Evolutionary conservation across 1,140 invertebrate genomes (phyloP).

Genomic region (Drosophila virilis): DNA sequence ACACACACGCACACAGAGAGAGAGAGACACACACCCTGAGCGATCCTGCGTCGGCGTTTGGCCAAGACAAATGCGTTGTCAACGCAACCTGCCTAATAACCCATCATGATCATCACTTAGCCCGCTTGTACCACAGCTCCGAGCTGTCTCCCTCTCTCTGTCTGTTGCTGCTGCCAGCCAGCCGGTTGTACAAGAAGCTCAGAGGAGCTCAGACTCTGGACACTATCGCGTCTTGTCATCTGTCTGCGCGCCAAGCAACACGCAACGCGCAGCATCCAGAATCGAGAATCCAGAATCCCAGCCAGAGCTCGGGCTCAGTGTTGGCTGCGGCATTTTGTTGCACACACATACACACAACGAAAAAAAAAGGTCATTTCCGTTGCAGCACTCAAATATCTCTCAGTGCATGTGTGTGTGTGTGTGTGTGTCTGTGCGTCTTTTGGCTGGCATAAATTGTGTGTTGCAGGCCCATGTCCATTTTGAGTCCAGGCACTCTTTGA

Average conservation of each 20-base stretch:
- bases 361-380: slow-evolving; percentile 79
- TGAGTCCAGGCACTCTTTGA: slow-evolving; percentile 82
- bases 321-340: slow-evolving; percentile 74
- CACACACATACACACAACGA: slow-evolving; percentile 44
- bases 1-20: slow-evolving; percentile 9
- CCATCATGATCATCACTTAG: slow-evolving; percentile 82
- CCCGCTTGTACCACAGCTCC: slow-evolving; percentile 20
- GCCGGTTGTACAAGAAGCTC: slow-evolving; percentile 47
- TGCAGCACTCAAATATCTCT: slow-evolving; percentile 50
- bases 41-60: slow-evolving; percentile 76
- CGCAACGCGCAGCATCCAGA: slow-evolving; percentile 51
- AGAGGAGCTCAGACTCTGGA: slow-evolving; percentile 45
- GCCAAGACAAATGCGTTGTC: slow-evolving; percentile 80
- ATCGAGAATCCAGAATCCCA: background rate
- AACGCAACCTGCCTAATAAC: slow-evolving; percentile 83
- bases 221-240: slow-evolving; percentile 80
- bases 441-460: slow-evolving; percentile 73
- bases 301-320: slow-evolving; percentile 22
- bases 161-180: background rate
- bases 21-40: slow-evolving; percentile 17
- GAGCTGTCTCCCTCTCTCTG: background rate
- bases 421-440: slow-evolving; percentile 24
- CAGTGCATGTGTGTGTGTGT: slow-evolving; percentile 14
- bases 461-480: slow-evolving; percentile 81
- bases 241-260: slow-evolving; percentile 70